These are phyloP conservation scores for Tetragnatha montana DNA, from an alignment of 2,888 invertebrate genomes.

Conservation along the genomic window DNA sequence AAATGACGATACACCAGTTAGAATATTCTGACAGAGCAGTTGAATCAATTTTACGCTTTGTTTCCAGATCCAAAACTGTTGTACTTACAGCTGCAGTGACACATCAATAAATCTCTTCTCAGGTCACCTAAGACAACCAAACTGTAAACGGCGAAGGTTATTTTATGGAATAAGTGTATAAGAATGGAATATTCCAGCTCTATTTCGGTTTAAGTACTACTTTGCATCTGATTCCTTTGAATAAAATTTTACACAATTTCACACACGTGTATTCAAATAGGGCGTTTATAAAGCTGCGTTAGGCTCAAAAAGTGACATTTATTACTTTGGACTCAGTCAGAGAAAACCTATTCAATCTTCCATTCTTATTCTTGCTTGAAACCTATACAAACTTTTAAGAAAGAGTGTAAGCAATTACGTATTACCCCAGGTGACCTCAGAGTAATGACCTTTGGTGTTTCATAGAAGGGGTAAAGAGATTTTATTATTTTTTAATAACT, in stretches of 20 bases:
- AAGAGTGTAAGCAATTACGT: no score
- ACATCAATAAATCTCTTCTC: neutral
- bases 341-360: no score
- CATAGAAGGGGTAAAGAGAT: no score
- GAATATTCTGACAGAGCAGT: neutral
- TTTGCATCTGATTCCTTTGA: neutral
- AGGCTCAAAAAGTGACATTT: neutral
- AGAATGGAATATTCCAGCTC: neutral
- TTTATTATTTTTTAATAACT: no score
- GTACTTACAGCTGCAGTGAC: neutral
- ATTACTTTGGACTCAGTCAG: neutral
- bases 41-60: slow-evolving; percentile 18
- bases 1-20: neutral
- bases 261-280: neutral
- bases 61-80: neutral
- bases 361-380: no score
- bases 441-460: no score
- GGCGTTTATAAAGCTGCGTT: neutral
- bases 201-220: neutral
- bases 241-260: neutral
- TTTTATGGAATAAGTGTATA: neutral
- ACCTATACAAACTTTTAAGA: no score
- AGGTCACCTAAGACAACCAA: neutral
- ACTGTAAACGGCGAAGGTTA: neutral
- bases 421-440: no score